Percentiles rank a stretch among this genome's conserved stretches.
These are phyloP conservation scores for Rhinatrema bivittatum DNA, from an alignment of 2,797 vertebrate species.

Conservation along the genomic window DNA sequence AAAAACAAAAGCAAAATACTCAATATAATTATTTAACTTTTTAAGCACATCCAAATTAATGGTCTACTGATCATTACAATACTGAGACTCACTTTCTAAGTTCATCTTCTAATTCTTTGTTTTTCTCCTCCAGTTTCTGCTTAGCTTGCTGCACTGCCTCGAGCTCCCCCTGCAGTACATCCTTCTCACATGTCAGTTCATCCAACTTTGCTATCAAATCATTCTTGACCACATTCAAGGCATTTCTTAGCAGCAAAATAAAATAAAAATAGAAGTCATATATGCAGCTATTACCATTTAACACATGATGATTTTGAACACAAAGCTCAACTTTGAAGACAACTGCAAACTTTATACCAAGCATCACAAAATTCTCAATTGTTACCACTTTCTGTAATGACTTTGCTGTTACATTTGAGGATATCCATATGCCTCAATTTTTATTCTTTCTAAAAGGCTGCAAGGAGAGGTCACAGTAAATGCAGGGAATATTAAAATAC, in stretches of 20 bases:
- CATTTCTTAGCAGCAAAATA: slow-evolving; percentile 51
- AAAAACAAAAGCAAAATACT: too few relatives aligned
- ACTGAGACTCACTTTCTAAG: slow-evolving; percentile 70
- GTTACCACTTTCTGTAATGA: not conserved
- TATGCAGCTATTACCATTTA: too few relatives aligned
- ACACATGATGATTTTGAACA: too few relatives aligned
- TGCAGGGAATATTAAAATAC: too few relatives aligned
- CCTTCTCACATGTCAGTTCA: slow-evolving; percentile 65
- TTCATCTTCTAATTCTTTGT: slow-evolving; percentile 67
- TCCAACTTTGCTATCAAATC: slow-evolving; percentile 70
- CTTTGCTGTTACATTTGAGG: not conserved
- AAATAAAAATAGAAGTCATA: too few relatives aligned
- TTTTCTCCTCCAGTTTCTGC: slow-evolving; percentile 68
- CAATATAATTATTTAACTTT: too few relatives aligned
- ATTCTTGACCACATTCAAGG: slow-evolving; percentile 71
- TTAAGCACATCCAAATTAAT: too few relatives aligned
- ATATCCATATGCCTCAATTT: too few relatives aligned
- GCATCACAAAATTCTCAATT: not conserved
- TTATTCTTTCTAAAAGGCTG: too few relatives aligned
- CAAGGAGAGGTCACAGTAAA: too few relatives aligned
- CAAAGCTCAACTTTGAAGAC: slow-evolving; percentile 3
- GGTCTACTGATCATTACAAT: too few relatives aligned
- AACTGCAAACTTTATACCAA: not conserved
- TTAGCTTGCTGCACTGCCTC: slow-evolving; percentile 64
- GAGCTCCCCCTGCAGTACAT: slow-evolving; percentile 62